Evolutionary conservation across 2,888 invertebrate genomes (phyloP), one percentile per base, ranked within the genome.

Genomic region (Anaspis maculata): DNA sequence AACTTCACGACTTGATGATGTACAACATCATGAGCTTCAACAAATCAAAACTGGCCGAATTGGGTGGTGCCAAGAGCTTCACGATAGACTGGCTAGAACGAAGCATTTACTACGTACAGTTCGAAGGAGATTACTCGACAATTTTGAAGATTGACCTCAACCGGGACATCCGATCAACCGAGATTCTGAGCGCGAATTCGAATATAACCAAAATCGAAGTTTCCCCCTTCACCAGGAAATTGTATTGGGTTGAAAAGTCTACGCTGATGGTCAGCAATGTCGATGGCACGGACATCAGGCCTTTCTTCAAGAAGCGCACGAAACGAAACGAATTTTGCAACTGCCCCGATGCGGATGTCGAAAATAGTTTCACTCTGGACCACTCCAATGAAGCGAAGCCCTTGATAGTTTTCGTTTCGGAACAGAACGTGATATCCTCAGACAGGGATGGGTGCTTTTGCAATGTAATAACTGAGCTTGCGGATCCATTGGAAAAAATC

Each of bases 31-130:
- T 71, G 32, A 76, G 73, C 9, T 67, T 66, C 41, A 74, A 66
- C 45, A 63, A 67, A 2, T 66, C 67, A 0, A 76, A 76, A 54
- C 66, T 81, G 19, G 61, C 72, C 1, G 67, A 72, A 7, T 58
- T 79, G 35, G 69, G 72, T 16, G 72, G 72, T 15, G 75, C 74
- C 7, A 0, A 61, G 6, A 79, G 83, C 38, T 64, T 94, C 14
- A 77, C 84, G 2, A 71, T 89, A 1, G 92, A 95, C 64, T 95
- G 94, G 94, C 75, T 94, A 25, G 78, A 83, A 28, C 73, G 90
- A 28, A 77, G 79, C 26, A 67, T 94, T 3, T 94, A 87, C 59
- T 90, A 88, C 79, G 73, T 82, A 0, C 88, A 88, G 61, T 43
- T 35, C 13, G 42, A 45, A 3, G 60, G 66, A n/a, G 59, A 52